phyloP scores from a whole-genome alignment of 2,113 vertebrate genomes.

The Paedocypris sp. region DNA sequence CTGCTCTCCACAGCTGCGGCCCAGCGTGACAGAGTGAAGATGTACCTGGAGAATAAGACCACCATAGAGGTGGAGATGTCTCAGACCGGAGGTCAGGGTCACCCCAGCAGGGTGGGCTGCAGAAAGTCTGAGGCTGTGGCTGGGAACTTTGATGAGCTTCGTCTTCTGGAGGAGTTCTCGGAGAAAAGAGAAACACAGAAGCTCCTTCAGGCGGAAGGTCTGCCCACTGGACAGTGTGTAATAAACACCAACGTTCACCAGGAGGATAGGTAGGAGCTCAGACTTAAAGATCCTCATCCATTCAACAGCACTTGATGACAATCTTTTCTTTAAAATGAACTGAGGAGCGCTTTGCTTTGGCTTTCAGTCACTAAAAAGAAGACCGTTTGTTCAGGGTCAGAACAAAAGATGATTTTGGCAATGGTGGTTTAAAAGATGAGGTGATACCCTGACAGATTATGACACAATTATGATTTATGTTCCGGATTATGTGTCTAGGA shows the following conservation, averaged over 20 bases:
- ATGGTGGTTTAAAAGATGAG: too few relatives aligned
- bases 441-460: too few relatives aligned
- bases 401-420: background rate
- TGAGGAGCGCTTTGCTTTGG: too few relatives aligned
- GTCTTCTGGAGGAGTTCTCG: slow-evolving; percentile 65
- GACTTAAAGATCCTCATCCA: too few relatives aligned
- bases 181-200: slow-evolving; percentile 60
- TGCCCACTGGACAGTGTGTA: slow-evolving; percentile 49
- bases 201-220: slow-evolving; percentile 52
- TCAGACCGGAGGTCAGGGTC: slow-evolving; percentile 49
- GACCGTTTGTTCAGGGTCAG: too few relatives aligned
- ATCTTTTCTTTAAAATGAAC: too few relatives aligned
- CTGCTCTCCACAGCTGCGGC: background rate
- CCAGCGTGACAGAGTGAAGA: slow-evolving; percentile 32
- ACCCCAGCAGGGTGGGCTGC: slow-evolving; percentile 43
- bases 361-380: background rate
- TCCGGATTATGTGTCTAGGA: too few relatives aligned
- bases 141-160: slow-evolving; percentile 64
- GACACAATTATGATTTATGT: too few relatives aligned
- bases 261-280: slow-evolving; percentile 52
- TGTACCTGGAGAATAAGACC: slow-evolving; percentile 77
- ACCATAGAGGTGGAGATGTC: slow-evolving; percentile 70
- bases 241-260: slow-evolving; percentile 49
- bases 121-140: slow-evolving; percentile 45
- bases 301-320: too few relatives aligned